A percentile compares a stretch with the other conserved stretches of the same genome.
Evolutionary conservation across 2,888 invertebrate genomes (phyloP).

Genomic region (Leucoma salicis): DNA sequence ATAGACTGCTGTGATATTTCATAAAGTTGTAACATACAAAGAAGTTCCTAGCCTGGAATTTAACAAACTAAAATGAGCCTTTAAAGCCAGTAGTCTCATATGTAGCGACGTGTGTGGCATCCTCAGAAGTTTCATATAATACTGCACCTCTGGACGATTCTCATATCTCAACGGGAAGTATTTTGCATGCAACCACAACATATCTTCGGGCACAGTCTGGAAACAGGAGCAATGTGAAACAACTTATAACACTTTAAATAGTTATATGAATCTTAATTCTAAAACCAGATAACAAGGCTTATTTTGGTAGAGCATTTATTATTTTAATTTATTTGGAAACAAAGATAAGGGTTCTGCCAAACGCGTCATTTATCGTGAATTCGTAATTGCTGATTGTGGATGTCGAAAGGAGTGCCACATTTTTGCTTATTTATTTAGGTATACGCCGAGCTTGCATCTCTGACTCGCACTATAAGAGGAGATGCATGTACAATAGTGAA

Average conservation of each 20-base stretch:
- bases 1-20: too few relatives aligned
- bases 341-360: slow-evolving; percentile 39
- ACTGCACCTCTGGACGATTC: slow-evolving; percentile 63
- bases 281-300: slow-evolving; percentile 3
- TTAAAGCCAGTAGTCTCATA: slow-evolving; percentile 19
- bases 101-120: slow-evolving; percentile 73
- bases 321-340: slow-evolving; percentile 24
- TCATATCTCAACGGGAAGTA: slow-evolving; percentile 79
- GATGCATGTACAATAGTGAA: too few relatives aligned
- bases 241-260: slow-evolving; percentile 17
- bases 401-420: slow-evolving; percentile 35
- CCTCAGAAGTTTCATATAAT: slow-evolving; percentile 67
- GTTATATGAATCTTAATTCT: slow-evolving; percentile 25
- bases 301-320: slow-evolving; percentile 10
- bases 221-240: slow-evolving; percentile 57
- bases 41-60: slow-evolving; percentile 24
- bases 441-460: too few relatives aligned
- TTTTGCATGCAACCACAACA: slow-evolving; percentile 74
- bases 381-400: slow-evolving; percentile 65
- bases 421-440: too few relatives aligned
- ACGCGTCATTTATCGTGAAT: slow-evolving; percentile 72
- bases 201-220: slow-evolving; percentile 76
- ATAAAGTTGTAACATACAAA: slow-evolving; percentile 14
- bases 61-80: slow-evolving; percentile 19
- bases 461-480: too few relatives aligned